Conservation (phyloP, 1,140 invertebrate genomes). For the Achatina immaculata region DNA sequence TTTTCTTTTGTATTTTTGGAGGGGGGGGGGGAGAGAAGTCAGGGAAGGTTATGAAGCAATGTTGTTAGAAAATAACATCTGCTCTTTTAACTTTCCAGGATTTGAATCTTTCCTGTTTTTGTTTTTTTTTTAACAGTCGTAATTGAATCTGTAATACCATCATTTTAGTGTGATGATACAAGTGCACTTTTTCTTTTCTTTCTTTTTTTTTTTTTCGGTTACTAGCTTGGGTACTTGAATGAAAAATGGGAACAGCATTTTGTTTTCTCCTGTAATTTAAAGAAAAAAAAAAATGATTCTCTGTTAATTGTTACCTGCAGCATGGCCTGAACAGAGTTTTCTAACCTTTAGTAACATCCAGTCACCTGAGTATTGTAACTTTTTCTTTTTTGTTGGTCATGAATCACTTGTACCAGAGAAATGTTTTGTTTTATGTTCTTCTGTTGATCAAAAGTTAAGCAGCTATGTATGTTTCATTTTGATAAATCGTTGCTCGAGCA, state of each 20-base stretch:
- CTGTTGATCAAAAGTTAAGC: conserved; percentile 24
- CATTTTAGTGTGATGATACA: background rate
- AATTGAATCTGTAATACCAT: background rate
- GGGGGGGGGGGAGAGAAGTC: no score
- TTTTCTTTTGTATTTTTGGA: no score
- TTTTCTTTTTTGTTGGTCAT: no score
- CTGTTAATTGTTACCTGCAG: conserved; percentile 22
- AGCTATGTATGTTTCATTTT: conserved; percentile 15
- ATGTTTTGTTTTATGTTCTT: conserved; percentile 21
- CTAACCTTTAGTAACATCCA: conserved; percentile 17
- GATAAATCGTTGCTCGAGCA: background rate
- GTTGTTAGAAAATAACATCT: background rate
- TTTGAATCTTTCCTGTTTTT: background rate
- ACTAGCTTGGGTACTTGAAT: conserved; percentile 11
- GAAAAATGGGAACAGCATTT: conserved; percentile 7
- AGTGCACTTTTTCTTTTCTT: conserved; percentile 31
- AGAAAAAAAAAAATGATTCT: background rate
- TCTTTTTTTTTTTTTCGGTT: no score
- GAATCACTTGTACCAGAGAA: conserved; percentile 5
- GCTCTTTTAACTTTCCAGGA: background rate
- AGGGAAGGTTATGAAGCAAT: background rate
- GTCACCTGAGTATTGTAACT: conserved; percentile 6
- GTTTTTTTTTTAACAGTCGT: background rate
- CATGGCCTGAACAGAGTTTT: conserved; percentile 17
- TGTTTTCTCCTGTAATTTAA: background rate